A percentile compares a stretch with the other conserved stretches of the same genome.
Evolutionary conservation across 1,140 invertebrate species (phyloP).

Genomic region (Micrasema longulum): DNA sequence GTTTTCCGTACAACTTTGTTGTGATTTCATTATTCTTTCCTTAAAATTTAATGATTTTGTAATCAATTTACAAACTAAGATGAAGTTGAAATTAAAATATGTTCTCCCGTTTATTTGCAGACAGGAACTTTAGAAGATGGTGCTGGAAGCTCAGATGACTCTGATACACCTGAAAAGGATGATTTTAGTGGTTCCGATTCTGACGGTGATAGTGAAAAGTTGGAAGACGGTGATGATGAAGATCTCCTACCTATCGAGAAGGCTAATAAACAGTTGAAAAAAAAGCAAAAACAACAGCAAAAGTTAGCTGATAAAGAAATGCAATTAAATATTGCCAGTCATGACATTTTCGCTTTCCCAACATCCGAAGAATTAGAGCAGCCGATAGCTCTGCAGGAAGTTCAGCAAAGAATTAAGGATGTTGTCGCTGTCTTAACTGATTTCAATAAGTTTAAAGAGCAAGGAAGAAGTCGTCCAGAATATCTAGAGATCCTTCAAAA

Average conservation of each 20-base stretch:
- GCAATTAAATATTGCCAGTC: slow-evolving; percentile 79
- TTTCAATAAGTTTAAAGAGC: slow-evolving; percentile 85
- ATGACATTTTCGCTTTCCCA: slow-evolving; percentile 83
- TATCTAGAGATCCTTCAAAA: slow-evolving; percentile 83
- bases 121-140: slow-evolving; percentile 65
- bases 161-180: slow-evolving; percentile 65
- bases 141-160: slow-evolving; percentile 66
- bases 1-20: too few species aligned
- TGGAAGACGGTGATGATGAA: slow-evolving; percentile 66
- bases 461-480: slow-evolving; percentile 81
- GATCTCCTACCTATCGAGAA: slow-evolving; percentile 89
- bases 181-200: slow-evolving; percentile 61
- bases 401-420: slow-evolving; percentile 93
- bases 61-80: too few species aligned
- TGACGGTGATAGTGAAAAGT: slow-evolving; percentile 63
- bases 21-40: too few species aligned
- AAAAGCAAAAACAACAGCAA: slow-evolving; percentile 76
- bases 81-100: too few species aligned
- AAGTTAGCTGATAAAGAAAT: slow-evolving; percentile 86
- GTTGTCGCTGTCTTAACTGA: slow-evolving; percentile 88
- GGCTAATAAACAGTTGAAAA: slow-evolving; percentile 83
- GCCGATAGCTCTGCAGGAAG: slow-evolving; percentile 81
- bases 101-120: slow-evolving; percentile 60
- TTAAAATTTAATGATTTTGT: too few species aligned
- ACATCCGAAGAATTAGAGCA: slow-evolving; percentile 79